Evolutionary conservation across 2,113 vertebrate genomes (phyloP).

Genomic region (Rostratula benghalensis): DNA sequence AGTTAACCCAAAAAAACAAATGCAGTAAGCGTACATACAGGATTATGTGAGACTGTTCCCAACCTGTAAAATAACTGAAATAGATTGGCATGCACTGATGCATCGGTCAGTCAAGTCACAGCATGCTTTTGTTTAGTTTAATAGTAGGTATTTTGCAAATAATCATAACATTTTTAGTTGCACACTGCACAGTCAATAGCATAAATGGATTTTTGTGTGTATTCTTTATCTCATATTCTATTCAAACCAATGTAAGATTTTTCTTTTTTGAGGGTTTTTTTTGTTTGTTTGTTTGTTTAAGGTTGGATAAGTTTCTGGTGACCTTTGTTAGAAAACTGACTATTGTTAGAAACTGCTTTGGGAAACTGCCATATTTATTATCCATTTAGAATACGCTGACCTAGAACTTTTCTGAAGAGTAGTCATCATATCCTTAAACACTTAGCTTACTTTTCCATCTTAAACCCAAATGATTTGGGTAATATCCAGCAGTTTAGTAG

Average conservation of each 20-base stretch:
- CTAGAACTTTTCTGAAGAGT: not conserved
- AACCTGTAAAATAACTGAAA: constrained; percentile 45
- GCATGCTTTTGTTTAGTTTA: constrained; percentile 34
- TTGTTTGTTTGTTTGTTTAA: not conserved
- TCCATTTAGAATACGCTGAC: not conserved
- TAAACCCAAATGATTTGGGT: not conserved
- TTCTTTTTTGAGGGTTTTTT: not conserved
- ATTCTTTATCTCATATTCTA: not conserved
- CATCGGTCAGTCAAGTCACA: constrained; percentile 57
- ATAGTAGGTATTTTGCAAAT: not conserved
- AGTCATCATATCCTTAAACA: not conserved
- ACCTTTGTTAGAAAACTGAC: not conserved
- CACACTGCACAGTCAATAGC: not conserved
- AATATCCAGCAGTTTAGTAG: not conserved
- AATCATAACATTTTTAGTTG: not conserved
- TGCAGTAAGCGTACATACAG: not conserved
- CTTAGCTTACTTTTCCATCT: not conserved
- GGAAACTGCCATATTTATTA: not conserved
- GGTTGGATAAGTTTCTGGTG: not conserved
- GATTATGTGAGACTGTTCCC: constrained; percentile 16
- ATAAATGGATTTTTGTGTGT: not conserved
- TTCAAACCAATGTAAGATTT: not conserved
- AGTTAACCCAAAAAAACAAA: constrained; percentile 29
- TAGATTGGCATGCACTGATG: constrained; percentile 29
- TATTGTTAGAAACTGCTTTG: not conserved